Percentiles rank a stretch among this genome's conserved stretches.
phyloP scores from a whole-genome alignment of 2,113 vertebrate genomes.

The Jaculus jaculus region DNA sequence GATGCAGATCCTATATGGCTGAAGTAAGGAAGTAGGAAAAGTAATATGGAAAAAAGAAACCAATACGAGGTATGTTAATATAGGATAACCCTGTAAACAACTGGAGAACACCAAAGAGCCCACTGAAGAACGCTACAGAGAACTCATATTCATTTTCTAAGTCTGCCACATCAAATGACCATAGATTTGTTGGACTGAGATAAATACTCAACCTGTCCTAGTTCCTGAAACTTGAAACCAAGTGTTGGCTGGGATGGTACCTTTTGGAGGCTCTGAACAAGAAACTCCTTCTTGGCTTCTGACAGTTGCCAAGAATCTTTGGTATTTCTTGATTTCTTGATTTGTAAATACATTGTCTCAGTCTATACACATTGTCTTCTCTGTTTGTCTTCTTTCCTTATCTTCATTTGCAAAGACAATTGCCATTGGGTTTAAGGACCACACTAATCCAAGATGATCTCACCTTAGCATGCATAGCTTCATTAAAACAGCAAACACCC shows the following conservation, averaged over 20 bases:
- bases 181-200: not conserved
- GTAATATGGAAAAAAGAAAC: not conserved
- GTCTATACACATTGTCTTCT: not conserved
- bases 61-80: not conserved
- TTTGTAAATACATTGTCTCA: not conserved
- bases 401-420: constrained; percentile 19
- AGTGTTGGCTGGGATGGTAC: not conserved
- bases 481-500: not conserved
- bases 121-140: not conserved
- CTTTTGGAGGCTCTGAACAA: constrained; percentile 6
- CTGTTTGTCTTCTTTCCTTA: not conserved
- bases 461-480: not conserved
- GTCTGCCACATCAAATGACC: not conserved
- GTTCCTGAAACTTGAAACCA: constrained; percentile 6
- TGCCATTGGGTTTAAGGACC: constrained; percentile 17
- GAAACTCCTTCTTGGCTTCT: not conserved
- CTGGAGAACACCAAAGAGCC: not conserved
- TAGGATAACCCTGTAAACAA: not conserved
- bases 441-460: constrained; percentile 10
- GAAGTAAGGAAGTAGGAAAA: constrained; percentile 10
- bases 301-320: not conserved
- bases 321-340: not conserved
- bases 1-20: not conserved
- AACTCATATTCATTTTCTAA: not conserved
- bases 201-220: not conserved